Percentiles rank a stretch among this genome's conserved stretches.
phyloP scores from a whole-genome alignment of 2,113 vertebrate species.

The Strix aluco region DNA sequence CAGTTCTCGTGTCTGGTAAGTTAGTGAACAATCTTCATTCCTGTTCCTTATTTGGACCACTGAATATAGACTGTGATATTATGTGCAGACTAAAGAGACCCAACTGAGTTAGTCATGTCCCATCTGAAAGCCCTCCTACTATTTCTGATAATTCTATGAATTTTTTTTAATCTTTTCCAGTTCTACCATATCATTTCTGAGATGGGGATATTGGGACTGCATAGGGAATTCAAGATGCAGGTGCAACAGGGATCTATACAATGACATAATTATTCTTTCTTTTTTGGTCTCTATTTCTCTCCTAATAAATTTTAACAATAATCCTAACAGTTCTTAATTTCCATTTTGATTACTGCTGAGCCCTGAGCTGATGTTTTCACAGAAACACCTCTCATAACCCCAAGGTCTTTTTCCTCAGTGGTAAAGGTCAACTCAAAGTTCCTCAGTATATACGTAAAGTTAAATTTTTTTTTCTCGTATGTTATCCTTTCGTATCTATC shows the following conservation, averaged over 20 bases:
- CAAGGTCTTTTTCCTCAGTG: not conserved
- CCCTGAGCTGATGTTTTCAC: not conserved
- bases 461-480: not conserved
- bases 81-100: not conserved
- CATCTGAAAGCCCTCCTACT: not conserved
- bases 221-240: not conserved
- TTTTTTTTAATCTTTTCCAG: not conserved
- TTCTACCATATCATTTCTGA: not conserved
- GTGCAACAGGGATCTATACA: not conserved
- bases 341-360: not conserved
- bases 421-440: not conserved
- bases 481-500: not conserved
- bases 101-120: not conserved
- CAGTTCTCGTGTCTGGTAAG: rapidly evolving
- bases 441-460: not conserved
- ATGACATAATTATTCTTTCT: not conserved
- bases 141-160: not conserved
- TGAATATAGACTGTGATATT: not conserved
- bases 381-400: not conserved
- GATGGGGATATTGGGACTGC: not conserved
- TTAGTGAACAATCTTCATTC: not conserved
- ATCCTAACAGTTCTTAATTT: not conserved
- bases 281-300: not conserved
- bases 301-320: not conserved
- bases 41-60: not conserved